These are phyloP conservation scores for Phymanthus crucifer DNA, from an alignment of 92 coral and sea anemone genomes.

Conservation along the genomic window DNA sequence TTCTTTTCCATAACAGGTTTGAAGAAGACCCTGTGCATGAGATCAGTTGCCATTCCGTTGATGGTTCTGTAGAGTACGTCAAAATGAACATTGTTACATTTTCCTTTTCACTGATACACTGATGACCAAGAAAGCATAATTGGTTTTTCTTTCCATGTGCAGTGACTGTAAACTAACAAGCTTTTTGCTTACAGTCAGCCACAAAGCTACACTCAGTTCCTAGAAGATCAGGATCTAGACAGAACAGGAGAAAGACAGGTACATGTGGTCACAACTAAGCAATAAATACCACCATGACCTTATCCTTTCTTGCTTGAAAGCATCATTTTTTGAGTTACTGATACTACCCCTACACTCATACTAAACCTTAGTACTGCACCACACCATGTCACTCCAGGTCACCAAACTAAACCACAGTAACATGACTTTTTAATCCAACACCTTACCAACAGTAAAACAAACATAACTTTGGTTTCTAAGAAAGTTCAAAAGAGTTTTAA, in stretches of 20 bases:
- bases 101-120: not conserved
- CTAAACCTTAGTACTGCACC: too few relatives aligned
- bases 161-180: not conserved
- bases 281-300: not conserved
- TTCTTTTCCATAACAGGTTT: constrained; percentile 36
- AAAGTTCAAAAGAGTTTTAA: too few relatives aligned
- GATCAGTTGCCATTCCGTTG: constrained; percentile 85
- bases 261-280: not conserved
- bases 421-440: too few relatives aligned
- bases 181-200: constrained; percentile 65
- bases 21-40: constrained; percentile 78
- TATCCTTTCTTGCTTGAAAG: too few relatives aligned
- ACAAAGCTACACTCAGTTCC: constrained; percentile 69
- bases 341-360: too few relatives aligned
- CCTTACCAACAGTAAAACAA: too few relatives aligned
- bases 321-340: too few relatives aligned
- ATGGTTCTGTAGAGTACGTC: constrained; percentile 81
- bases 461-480: too few relatives aligned
- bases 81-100: too few relatives aligned
- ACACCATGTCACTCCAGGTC: too few relatives aligned
- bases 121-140: not conserved
- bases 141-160: not conserved
- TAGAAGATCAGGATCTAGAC: constrained; percentile 77
- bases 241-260: constrained; percentile 64
- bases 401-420: too few relatives aligned